Conservation (phyloP, 2,888 invertebrate genomes). For the Tetragnatha montana region DNA sequence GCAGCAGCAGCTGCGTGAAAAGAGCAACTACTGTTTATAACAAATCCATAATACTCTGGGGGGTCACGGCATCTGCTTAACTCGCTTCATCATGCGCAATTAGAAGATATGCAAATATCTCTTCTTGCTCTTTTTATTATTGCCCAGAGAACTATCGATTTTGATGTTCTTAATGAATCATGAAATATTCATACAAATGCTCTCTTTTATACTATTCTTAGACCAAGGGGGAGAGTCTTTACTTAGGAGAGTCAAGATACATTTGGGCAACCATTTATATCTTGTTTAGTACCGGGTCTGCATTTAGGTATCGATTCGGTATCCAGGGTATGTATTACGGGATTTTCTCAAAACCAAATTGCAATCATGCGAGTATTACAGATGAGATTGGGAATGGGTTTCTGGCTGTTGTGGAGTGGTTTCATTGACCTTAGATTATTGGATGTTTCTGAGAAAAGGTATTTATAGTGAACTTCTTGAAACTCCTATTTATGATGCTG, state of each 20-base stretch:
- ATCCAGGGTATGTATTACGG: background rate
- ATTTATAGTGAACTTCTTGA: background rate
- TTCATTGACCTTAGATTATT: background rate
- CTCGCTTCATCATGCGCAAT: conserved; percentile 10
- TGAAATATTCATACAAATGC: conserved; percentile 34
- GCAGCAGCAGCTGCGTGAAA: background rate
- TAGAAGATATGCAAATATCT: conserved; percentile 36
- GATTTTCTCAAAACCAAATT: background rate
- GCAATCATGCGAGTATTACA: background rate
- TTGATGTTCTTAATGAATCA: conserved; percentile 20
- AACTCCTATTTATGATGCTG: no score
- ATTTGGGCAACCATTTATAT: background rate
- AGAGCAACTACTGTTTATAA: background rate
- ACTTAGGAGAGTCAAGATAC: background rate
- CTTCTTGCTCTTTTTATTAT: background rate
- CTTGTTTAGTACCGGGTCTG: background rate
- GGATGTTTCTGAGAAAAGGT: background rate
- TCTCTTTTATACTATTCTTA: background rate
- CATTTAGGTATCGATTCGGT: background rate
- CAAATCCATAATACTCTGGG: background rate
- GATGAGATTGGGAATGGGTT: background rate
- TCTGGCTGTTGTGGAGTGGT: background rate
- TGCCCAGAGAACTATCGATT: conserved; percentile 6
- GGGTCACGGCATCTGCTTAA: background rate
- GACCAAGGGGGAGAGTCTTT: background rate